A percentile compares a stretch with the other conserved stretches of the same genome.
Conservation (phyloP, 1,140 invertebrate genomes). For the Goniozus legneri region DNA sequence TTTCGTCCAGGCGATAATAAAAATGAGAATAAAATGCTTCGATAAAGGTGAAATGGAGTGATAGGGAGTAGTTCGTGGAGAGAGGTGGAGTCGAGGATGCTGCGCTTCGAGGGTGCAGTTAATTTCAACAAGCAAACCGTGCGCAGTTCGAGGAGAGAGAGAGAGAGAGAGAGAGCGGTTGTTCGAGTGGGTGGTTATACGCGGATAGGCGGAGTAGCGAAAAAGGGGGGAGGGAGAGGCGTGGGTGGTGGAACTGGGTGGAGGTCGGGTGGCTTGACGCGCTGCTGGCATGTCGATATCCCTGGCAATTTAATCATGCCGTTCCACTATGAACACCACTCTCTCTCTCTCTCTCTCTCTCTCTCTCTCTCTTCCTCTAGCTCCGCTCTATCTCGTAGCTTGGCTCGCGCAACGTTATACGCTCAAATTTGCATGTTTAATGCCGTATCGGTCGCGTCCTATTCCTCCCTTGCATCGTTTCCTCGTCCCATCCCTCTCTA, state of each 20-base stretch:
- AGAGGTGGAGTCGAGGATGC: constrained; percentile 13
- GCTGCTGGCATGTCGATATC: constrained; percentile 43
- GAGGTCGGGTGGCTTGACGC: constrained; percentile 20
- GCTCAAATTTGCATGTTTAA: constrained; percentile 45
- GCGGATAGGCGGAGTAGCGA: constrained; percentile 27
- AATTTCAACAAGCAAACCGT: constrained; percentile 28
- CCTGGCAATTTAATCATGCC: constrained; percentile 44
- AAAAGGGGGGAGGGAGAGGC: constrained; percentile 17
- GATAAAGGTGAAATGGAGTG: too few species aligned
- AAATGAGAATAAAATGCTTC: too few species aligned
- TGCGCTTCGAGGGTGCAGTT: constrained; percentile 19
- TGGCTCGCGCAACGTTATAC: constrained; percentile 37
- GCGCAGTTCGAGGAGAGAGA: not conserved
- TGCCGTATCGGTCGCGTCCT: constrained; percentile 41
- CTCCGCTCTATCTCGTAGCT: constrained; percentile 1
- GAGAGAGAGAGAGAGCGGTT: not conserved
- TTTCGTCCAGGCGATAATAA: too few species aligned
- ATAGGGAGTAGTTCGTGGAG: too few species aligned
- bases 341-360: too few species aligned
- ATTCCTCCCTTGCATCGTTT: too few species aligned
- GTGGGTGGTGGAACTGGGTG: constrained; percentile 1
- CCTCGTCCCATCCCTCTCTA: too few species aligned
- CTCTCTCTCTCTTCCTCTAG: too few species aligned
- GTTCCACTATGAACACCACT: constrained; percentile 32
- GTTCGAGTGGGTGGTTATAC: constrained; percentile 15